phyloP scores from a whole-genome alignment of 2,888 invertebrate species.

The Lycocerus yunnanus region DNA sequence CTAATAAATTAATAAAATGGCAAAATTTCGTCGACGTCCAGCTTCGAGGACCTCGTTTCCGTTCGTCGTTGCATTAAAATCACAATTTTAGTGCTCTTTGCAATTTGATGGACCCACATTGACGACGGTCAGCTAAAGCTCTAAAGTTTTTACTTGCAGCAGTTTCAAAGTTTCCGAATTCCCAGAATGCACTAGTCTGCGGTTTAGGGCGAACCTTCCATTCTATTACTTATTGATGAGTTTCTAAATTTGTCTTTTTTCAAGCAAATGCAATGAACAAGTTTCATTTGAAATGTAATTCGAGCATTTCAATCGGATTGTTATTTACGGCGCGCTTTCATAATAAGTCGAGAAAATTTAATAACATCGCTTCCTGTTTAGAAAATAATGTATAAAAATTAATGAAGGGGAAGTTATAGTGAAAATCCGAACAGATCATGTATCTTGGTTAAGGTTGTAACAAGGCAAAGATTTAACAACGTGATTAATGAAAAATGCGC shows the following conservation, averaged over 20 bases:
- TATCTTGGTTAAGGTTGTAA: slow-evolving; percentile 34
- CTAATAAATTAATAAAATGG: too few relatives aligned
- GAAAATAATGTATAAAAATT: slow-evolving; percentile 15
- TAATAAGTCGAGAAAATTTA: background rate
- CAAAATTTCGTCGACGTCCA: too few relatives aligned
- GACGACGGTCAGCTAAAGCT: slow-evolving; percentile 13
- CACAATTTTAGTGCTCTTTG: slow-evolving; percentile 7
- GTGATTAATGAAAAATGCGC: slow-evolving; percentile 40
- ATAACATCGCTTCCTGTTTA: background rate
- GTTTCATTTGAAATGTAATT: background rate
- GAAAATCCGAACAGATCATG: slow-evolving; percentile 22
- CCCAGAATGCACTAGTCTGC: slow-evolving; percentile 25
- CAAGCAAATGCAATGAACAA: background rate
- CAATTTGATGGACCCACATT: slow-evolving; percentile 13
- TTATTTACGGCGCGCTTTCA: background rate
- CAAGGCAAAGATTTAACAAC: slow-evolving; percentile 36
- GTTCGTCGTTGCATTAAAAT: background rate
- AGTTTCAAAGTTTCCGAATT: slow-evolving; percentile 23
- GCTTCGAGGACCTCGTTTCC: too few relatives aligned
- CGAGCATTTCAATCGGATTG: background rate
- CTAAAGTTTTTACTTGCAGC: slow-evolving; percentile 19
- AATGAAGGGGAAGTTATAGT: slow-evolving; percentile 15
- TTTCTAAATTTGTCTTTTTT: slow-evolving; percentile 11
- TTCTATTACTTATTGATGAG: slow-evolving; percentile 31
- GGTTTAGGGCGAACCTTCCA: slow-evolving; percentile 19